Base-by-base conservation (phyloP, 2,888 invertebrate species). In the Xestia sexstrigata region DNA sequence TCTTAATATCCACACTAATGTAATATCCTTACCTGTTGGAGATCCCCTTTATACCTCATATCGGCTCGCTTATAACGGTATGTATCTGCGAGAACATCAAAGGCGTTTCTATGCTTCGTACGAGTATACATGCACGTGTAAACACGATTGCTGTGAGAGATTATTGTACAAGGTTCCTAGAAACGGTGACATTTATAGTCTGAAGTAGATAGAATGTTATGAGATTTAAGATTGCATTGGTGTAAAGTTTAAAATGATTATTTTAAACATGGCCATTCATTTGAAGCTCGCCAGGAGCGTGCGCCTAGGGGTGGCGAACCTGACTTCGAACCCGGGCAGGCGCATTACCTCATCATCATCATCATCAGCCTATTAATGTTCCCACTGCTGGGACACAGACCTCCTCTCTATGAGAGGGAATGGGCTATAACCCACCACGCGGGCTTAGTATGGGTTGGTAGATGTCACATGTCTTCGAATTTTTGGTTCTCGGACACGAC, bases 61-160 rank as follows among this genome's bases (percentile, higher is more conserved):
- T 39, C 67, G 15, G 62, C 5, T 62, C 62, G 30, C 15, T 71
- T 68, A 45, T 66, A 71, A 11, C 60, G 60, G 17, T 9, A 55
- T 74, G 7, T 55, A 63, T 39, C 58, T 17, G 49, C 70, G 52
- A 42, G 20, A 7, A 42, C 42, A 42, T 30, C 71, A 73, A 71
- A 30, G n/a, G 5, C n/a, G 17, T 52, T 23, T 23, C 15, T 47
- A 26, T 30, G n/a, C 55, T 70, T 55, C 30, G 5, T 55, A 45
- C 23, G 4, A 39, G 26, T 39, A 11, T 70, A 9, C 20, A 71
- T 42, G 45, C 70, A 42, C 8, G 7, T 13, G 30, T n/a, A 55
- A 1, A n/a, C 45, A 30, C 39, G 17, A 35, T 20, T 4, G 30
- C 52, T 45, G 20, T 42, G 39, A 42, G 20, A 17, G 35, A 45